Base-by-base conservation (phyloP, 2,797 vertebrate genomes). In the Siniperca obscura region DNA sequence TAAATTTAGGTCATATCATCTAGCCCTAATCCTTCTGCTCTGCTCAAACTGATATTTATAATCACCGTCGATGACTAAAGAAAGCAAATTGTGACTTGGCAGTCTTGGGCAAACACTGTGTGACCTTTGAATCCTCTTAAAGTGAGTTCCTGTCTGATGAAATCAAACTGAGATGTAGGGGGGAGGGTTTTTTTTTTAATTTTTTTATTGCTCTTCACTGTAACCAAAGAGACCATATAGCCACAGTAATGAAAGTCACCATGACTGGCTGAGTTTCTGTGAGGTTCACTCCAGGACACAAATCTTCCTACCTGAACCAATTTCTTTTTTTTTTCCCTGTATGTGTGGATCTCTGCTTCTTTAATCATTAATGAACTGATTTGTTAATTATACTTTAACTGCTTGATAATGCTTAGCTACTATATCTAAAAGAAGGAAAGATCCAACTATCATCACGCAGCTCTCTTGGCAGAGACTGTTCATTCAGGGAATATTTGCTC, bases 101-200 rank as follows among this genome's bases (percentile, higher is more conserved):
- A 60, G n/a, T 25, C 11, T n/a, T 7, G 3, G 17, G 27, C 4
- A 38, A 61, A 70, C 3, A 3, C 81, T n/a, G 52, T 69, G 74
- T 81, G 84, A 90, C 78, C 86, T 80, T 86, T 81, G 69, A 72
- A 67, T 78, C 70, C 30, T 78, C 60, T 70, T 57, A 46, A 40
- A 59, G 30, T 16, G 67, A 83, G 46, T 68, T 86, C 56, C 78
- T 81, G 80, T 83, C 74, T 81, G 53, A 64, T 87, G 59, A 68
- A 82, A 81, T 81, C 72, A 57, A 70, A 81, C 68, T 12, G 38
- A 36, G 62, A 14, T 4, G 10, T 38, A 0, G 11, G 17, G n/a
- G 19, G 11, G 17, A n/a, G 36, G 36, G 36, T 36, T 36, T 36
- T 6, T 36, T 5, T 36, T 36, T 36, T 36, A 4, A 2, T 36